A percentile compares a stretch with the other conserved stretches of the same genome.
Evolutionary conservation across 64 coral and sea anemone species (phyloP).

Genomic region (Exaiptasia diaphana): DNA sequence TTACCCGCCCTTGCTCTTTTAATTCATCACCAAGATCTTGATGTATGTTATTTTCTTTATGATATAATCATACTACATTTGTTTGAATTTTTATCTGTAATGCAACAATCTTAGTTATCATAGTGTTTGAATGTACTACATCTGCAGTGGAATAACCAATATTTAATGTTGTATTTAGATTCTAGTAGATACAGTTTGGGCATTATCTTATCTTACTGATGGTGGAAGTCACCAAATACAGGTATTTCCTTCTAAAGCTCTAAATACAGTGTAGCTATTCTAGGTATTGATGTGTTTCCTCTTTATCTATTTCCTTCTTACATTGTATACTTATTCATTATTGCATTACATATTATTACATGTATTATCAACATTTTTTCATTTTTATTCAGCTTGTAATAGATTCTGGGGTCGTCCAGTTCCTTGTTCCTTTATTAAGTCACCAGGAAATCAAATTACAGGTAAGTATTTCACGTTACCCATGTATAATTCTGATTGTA

Average conservation of each 20-base stretch:
- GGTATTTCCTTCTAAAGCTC: constrained; percentile 39
- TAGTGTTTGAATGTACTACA: neutral
- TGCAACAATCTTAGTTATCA: neutral
- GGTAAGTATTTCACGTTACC: constrained; percentile 16
- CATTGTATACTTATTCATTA: too few relatives aligned
- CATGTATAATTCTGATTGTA: too few relatives aligned
- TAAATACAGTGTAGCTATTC: neutral
- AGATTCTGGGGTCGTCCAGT: constrained; percentile 86
- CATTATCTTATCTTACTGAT: constrained; percentile 94
- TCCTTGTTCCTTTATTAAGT: constrained; percentile 79
- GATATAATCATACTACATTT: neutral
- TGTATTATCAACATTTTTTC: neutral
- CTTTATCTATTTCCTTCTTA: too few relatives aligned
- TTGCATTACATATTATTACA: neutral
- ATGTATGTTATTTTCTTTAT: constrained; percentile 87
- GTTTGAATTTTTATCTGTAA: too few relatives aligned
- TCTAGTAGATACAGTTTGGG: constrained; percentile 99
- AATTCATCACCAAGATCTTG: constrained; percentile 90
- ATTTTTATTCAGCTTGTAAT: constrained; percentile 82
- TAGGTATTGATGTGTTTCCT: neutral
- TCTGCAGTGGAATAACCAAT: neutral
- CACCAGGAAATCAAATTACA: constrained; percentile 94
- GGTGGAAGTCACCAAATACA: constrained; percentile 97
- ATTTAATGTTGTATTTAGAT: constrained; percentile 52
- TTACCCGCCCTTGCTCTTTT: constrained; percentile 84